Evolutionary conservation across 2,113 vertebrate genomes (phyloP).

Genomic region (Paedocypris sp.): DNA sequence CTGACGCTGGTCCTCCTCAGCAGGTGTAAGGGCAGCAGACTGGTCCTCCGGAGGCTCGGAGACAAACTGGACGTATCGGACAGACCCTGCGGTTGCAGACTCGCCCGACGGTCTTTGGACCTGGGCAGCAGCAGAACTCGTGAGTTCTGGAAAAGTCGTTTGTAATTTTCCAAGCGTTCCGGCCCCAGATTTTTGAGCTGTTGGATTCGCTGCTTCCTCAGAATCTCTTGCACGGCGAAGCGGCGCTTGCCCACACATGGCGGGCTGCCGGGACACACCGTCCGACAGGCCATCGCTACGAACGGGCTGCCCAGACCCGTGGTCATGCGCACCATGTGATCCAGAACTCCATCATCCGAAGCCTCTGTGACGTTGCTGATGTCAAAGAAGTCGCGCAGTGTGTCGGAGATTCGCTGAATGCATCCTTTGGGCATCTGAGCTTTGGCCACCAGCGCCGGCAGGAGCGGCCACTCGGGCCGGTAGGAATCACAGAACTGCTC

Average conservation of each 20-base stretch:
- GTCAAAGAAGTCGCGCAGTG: constrained; percentile 57
- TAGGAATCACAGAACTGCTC: constrained; percentile 71
- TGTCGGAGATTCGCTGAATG: constrained; percentile 68
- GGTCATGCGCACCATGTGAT: constrained; percentile 87
- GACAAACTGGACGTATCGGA: constrained; percentile 3
- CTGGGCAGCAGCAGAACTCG: constrained; percentile 52
- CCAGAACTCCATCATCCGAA: constrained; percentile 73
- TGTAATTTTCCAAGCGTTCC: constrained; percentile 45
- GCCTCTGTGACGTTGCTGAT: constrained; percentile 64
- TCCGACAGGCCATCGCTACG: constrained; percentile 69
- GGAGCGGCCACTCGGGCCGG: constrained; percentile 73
- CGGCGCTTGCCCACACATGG: constrained; percentile 76
- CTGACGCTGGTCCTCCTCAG: constrained; percentile 76
- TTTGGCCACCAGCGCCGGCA: constrained; percentile 64
- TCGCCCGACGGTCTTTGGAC: constrained; percentile 58
- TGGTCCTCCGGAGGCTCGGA: constrained; percentile 59
- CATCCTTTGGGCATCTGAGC: constrained; percentile 71
- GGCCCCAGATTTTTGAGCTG: constrained; percentile 52
- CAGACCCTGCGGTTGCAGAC: constrained; percentile 54
- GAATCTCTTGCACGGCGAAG: constrained; percentile 77
- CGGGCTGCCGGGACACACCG: constrained; percentile 77
- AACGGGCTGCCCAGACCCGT: constrained; percentile 78
- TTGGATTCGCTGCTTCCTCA: constrained; percentile 56
- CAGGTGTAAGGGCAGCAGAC: constrained; percentile 72
- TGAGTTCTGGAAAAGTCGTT: constrained; percentile 67